Conservation (phyloP, 2,113 vertebrate species). For the Jacana jacana region DNA sequence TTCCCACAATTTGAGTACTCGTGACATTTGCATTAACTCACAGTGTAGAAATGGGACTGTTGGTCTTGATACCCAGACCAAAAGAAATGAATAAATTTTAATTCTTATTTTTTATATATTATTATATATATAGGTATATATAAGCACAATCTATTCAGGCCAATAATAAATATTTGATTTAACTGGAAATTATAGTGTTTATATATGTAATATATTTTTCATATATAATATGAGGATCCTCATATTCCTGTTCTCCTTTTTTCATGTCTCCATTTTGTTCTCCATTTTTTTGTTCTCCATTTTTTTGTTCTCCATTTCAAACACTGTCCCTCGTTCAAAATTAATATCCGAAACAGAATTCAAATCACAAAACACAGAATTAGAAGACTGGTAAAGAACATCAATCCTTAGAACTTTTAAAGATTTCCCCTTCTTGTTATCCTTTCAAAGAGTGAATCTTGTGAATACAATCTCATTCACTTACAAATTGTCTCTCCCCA, state of each 20-base stretch:
- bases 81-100: background rate
- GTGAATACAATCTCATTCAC: background rate
- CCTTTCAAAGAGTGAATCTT: background rate
- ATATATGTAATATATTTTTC: too few relatives aligned
- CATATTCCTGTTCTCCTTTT: too few relatives aligned
- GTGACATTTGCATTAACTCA: background rate
- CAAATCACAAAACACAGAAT: background rate
- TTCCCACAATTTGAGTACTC: background rate
- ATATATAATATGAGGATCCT: too few relatives aligned
- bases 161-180: background rate
- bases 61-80: background rate
- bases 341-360: background rate
- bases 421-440: background rate
- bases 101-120: background rate
- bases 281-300: too few relatives aligned
- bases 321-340: background rate
- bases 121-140: background rate
- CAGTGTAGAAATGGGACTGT: background rate
- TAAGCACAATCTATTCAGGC: background rate
- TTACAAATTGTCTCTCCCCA: background rate
- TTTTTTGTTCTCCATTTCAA: background rate
- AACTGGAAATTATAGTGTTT: background rate
- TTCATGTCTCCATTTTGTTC: too few relatives aligned
- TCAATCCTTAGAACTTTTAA: background rate
- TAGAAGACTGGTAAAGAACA: background rate